Evolutionary conservation across 1,140 invertebrate species (phyloP).

Genomic region (Brevipalpus yothersi): DNA sequence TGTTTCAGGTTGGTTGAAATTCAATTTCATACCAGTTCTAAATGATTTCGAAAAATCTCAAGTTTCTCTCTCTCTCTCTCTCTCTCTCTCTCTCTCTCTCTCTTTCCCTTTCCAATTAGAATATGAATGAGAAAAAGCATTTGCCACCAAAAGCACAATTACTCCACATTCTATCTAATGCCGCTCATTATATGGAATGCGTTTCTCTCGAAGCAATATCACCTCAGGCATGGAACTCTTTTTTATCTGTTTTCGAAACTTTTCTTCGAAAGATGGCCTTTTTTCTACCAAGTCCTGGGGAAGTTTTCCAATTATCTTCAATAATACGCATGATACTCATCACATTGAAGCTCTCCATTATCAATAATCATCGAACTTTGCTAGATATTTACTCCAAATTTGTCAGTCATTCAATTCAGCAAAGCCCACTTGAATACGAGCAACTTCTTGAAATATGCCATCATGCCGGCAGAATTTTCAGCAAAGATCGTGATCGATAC

Average conservation of each 20-base stretch:
- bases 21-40: neutral
- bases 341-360: conserved; percentile 33
- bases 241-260: conserved; percentile 56
- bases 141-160: conserved; percentile 42
- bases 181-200: conserved; percentile 76
- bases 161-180: conserved; percentile 51
- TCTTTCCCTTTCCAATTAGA: conserved; percentile 23
- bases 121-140: conserved; percentile 63
- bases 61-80: too few species aligned
- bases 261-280: conserved; percentile 56
- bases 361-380: conserved; percentile 28
- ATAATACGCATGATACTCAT: conserved; percentile 59
- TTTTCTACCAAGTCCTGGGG: conserved; percentile 34
- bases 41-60: neutral
- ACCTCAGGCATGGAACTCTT: conserved; percentile 37
- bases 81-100: neutral
- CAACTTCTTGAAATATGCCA: conserved; percentile 67
- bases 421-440: conserved; percentile 54
- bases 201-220: conserved; percentile 41
- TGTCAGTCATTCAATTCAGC: conserved; percentile 65
- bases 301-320: conserved; percentile 37
- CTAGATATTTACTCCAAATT: conserved; percentile 91
- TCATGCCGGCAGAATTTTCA: conserved; percentile 39
- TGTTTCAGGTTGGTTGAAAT: conserved; percentile 45
- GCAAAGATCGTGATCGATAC: conserved; percentile 70